phyloP scores from a whole-genome alignment of 2,797 vertebrate genomes.

The Phalanger gymnotis region DNA sequence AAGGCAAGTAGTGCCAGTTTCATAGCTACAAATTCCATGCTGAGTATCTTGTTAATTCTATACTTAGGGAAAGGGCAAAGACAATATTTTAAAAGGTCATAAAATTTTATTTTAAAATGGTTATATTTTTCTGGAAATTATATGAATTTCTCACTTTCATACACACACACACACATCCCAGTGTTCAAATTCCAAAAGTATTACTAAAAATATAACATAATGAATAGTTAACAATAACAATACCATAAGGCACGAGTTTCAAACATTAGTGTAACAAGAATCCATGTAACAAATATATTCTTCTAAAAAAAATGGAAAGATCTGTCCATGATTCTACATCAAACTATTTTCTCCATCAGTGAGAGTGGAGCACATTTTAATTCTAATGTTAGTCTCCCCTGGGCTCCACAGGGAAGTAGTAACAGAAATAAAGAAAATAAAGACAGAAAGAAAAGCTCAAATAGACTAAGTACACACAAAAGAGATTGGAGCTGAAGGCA shows the following conservation, averaged over 20 bases:
- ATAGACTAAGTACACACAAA: too few species aligned
- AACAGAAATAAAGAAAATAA: too few species aligned
- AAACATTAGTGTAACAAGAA: conserved; percentile 84
- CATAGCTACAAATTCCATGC: not conserved
- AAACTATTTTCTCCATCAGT: too few species aligned
- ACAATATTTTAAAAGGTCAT: conserved; percentile 56
- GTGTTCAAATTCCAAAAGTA: conserved; percentile 64
- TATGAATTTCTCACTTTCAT: conserved; percentile 67
- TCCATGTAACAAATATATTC: conserved; percentile 72
- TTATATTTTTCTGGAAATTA: conserved; percentile 75
- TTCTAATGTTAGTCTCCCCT: too few species aligned
- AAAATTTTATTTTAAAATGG: conserved; percentile 75
- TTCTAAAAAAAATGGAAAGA: not conserved
- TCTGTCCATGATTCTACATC: too few species aligned
- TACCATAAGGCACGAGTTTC: conserved; percentile 79
- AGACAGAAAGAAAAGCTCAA: too few species aligned
- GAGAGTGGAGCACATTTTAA: too few species aligned
- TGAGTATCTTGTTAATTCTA: not conserved
- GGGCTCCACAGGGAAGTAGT: too few species aligned
- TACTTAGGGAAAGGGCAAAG: conserved; percentile 11
- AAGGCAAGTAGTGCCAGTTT: not conserved
- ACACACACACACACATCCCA: conserved; percentile 53
- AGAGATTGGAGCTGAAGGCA: too few species aligned
- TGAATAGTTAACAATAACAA: conserved; percentile 63
- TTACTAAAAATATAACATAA: conserved; percentile 62